Base-by-base conservation (phyloP, 1,140 invertebrate genomes). In the Argopecten irradians region DNA sequence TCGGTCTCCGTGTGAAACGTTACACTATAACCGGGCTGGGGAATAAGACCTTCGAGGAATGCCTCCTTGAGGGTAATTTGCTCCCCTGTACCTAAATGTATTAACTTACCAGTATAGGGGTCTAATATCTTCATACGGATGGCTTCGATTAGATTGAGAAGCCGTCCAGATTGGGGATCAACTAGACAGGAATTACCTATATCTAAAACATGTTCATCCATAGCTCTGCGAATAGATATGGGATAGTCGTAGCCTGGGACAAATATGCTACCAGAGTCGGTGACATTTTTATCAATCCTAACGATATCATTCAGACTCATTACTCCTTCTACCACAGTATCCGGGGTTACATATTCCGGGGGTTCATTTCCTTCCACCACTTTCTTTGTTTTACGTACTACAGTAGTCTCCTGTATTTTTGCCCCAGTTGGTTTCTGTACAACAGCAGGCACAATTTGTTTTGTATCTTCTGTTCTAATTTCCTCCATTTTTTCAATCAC, bases 121-220 rank as follows among this genome's bases (percentile, higher is more conserved):
- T 99, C 98, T 93, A 98, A 98, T 85, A 97, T 97, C 32, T 97
- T 97, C 95, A 97, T 97, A 90, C 97, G 97, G 14, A 99, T 97
- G 0, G 98, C 98, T 95, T 98, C 97, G 0, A 97, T 97, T 22
- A 99, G 96, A 86, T 97, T 97, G 0, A 99, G 92, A 3, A 96
- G 94, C 90, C 98, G 93, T 85, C 93, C 92, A 85, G 90, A 92
- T 83, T 92, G 91, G 14, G 94, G 93, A 91, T 95, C 93, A 35
- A 94, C 86, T 22, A 94, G 85, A 43, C 88, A 90, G 16, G 94
- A 94, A 36, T 89, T 89, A 35, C 91, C 89, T n/a, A 91, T 89
- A 89, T 94, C 92, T 32, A 95, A 90, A n/a, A 94, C 84, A 14
- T 93, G 92, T 84, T 86, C 90, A 39, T 91, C 89, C 0, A 95